These are phyloP conservation scores for Tyto alba DNA, from an alignment of 2,113 vertebrate genomes.

Conservation along the genomic window DNA sequence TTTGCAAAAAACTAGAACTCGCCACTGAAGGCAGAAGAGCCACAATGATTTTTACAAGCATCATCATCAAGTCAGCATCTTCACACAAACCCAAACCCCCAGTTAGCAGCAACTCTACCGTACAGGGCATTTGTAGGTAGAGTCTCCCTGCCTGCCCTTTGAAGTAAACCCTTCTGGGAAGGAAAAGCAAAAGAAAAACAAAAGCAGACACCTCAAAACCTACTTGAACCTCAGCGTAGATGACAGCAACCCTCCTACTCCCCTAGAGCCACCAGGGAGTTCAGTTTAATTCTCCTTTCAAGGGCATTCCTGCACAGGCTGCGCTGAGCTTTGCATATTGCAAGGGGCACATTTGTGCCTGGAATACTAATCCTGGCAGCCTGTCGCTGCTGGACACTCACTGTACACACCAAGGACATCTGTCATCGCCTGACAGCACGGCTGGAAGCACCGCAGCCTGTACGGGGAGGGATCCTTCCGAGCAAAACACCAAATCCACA, in stretches of 20 bases:
- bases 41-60: background rate
- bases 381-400: background rate
- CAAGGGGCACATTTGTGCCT: background rate
- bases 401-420: background rate
- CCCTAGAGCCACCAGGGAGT: background rate
- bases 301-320: slow-evolving; percentile 15
- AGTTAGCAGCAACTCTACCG: background rate
- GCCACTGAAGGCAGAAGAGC: background rate
- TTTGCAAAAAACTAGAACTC: background rate
- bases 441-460: background rate
- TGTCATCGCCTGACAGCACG: background rate
- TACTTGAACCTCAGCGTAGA: background rate
- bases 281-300: slow-evolving; percentile 15
- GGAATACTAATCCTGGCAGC: slow-evolving; percentile 28
- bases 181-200: background rate
- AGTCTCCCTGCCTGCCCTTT: background rate
- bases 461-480: background rate
- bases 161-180: background rate
- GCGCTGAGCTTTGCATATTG: background rate
- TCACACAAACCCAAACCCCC: too few species aligned
- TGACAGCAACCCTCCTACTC: background rate
- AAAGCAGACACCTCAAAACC: background rate
- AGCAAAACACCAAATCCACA: background rate
- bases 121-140: background rate
- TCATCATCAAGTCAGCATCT: background rate